A percentile compares a stretch with the other conserved stretches of the same genome.
These are phyloP conservation scores for Exephanes ischioxanthus DNA, from an alignment of 2,888 invertebrate species.

Conservation along the genomic window DNA sequence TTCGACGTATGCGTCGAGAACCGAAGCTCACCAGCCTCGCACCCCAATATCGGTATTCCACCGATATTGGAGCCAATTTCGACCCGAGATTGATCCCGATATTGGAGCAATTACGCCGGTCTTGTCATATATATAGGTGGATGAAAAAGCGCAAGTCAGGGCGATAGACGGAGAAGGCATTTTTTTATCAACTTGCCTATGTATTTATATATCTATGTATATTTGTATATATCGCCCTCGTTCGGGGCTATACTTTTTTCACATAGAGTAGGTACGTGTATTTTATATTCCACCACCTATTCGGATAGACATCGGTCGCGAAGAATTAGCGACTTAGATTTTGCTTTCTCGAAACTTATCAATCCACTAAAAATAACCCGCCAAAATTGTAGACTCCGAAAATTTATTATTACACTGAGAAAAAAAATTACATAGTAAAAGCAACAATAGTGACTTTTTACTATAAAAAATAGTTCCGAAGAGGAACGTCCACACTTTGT, in stretches of 20 bases:
- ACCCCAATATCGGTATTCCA: slow-evolving; percentile 50
- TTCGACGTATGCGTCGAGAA: slow-evolving; percentile 45
- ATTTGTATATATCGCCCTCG: not conserved
- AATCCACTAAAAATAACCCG: too few species aligned
- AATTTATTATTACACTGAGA: too few species aligned
- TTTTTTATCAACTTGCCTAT: slow-evolving; percentile 11
- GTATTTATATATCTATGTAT: slow-evolving; percentile 1
- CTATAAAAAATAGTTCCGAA: too few species aligned
- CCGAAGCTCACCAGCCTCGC: slow-evolving; percentile 38
- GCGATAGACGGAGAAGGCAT: not conserved
- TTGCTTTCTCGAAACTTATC: too few species aligned
- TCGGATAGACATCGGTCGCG: not conserved
- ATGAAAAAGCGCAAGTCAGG: slow-evolving; percentile 17
- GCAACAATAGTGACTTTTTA: too few species aligned
- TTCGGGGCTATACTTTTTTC: not conserved
- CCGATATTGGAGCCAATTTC: slow-evolving; percentile 66
- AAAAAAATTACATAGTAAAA: too few species aligned
- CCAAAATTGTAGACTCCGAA: too few species aligned
- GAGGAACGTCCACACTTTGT: too few species aligned
- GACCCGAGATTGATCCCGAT: slow-evolving; percentile 67
- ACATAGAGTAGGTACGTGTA: not conserved
- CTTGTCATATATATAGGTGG: slow-evolving; percentile 43
- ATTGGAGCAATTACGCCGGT: slow-evolving; percentile 65
- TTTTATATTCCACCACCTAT: not conserved
- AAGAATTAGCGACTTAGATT: not conserved